Conservation (phyloP, 2,113 vertebrate genomes). For the Colaptes auratus region DNA sequence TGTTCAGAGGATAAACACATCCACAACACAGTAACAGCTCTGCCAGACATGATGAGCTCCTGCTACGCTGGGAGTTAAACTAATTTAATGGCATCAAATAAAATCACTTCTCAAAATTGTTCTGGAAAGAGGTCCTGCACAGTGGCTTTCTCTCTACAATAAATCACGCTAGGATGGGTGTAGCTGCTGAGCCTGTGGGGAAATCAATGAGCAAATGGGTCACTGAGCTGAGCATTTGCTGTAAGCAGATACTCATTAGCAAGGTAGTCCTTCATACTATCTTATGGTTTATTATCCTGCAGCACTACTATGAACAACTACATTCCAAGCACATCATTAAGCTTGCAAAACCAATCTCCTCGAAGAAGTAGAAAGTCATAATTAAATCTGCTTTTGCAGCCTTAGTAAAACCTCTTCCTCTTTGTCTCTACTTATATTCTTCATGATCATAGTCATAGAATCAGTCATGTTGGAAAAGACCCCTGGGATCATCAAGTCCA, state of each 20-base stretch:
- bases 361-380: not conserved
- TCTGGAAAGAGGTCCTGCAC: not conserved
- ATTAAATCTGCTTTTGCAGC: not conserved
- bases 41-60: not conserved
- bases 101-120: not conserved
- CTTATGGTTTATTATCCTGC: conserved; percentile 19
- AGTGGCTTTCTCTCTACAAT: not conserved
- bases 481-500: no score
- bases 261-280: not conserved
- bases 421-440: not conserved
- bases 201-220: conserved; percentile 33
- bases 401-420: not conserved
- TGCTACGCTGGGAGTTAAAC: not conserved
- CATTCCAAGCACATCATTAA: not conserved
- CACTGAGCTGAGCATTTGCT: conserved; percentile 1
- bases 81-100: not conserved
- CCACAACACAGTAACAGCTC: not conserved
- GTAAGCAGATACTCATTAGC: conserved; percentile 14
- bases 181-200: not conserved
- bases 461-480: no score
- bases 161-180: not conserved
- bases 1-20: not conserved
- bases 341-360: not conserved
- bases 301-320: not conserved
- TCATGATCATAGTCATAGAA: no score